Evolutionary conservation across 2,113 vertebrate species (phyloP).

Genomic region (Sardina pilchardus): DNA sequence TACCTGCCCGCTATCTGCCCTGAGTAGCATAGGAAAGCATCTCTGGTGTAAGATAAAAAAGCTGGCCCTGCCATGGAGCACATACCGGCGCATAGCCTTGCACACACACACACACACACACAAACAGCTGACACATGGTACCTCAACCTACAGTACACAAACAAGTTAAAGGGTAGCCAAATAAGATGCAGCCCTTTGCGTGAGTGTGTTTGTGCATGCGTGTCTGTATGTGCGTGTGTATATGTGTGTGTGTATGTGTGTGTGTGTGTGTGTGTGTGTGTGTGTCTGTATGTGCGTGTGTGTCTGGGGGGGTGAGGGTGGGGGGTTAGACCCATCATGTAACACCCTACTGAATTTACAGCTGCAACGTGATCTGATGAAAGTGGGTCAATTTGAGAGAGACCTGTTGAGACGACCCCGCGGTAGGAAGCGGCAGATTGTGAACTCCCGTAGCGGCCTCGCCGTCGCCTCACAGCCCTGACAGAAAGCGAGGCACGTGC

Average conservation of each 20-base stretch:
- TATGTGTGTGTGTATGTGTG: too few species aligned
- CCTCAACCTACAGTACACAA: not conserved
- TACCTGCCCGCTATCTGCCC: not conserved
- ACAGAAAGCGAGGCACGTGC: not conserved
- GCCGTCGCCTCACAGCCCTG: too few species aligned
- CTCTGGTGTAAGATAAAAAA: not conserved
- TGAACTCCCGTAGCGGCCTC: not conserved
- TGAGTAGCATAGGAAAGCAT: not conserved
- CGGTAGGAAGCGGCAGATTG: not conserved
- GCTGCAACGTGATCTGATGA: not conserved
- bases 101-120: not conserved
- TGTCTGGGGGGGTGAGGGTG: too few species aligned
- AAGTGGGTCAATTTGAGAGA: not conserved
- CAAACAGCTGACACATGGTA: not conserved
- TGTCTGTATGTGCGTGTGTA: too few species aligned
- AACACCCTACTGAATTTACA: not conserved
- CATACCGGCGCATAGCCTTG: not conserved
- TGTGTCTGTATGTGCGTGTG: too few species aligned
- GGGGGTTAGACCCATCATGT: too few species aligned
- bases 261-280: too few species aligned
- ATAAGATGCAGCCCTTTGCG: not conserved
- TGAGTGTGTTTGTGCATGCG: too few species aligned
- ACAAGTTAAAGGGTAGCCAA: not conserved
- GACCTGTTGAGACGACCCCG: not conserved
- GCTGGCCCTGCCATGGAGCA: not conserved